A percentile compares a stretch with the other conserved stretches of the same genome.
Conservation (phyloP, 35 echinoderm and acorn worm species). For the Anneissia japonica region DNA sequence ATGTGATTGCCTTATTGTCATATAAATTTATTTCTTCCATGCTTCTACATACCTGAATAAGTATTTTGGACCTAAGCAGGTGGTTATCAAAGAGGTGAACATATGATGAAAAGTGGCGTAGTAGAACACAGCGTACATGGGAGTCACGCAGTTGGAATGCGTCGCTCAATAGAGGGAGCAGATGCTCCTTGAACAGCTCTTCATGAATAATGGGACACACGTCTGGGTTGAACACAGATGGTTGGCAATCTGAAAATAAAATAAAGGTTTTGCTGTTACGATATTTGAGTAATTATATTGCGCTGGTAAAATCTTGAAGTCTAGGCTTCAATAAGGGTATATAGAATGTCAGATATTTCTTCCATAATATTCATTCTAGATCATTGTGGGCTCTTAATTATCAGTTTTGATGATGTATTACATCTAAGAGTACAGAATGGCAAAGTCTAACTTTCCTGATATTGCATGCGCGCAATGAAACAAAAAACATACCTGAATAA, state of each 20-base stretch:
- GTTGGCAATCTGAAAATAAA: constrained; percentile 22
- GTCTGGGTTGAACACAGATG: constrained; percentile 39
- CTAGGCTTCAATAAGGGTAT: background rate
- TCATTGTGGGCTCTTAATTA: no score
- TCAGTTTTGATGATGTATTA: no score
- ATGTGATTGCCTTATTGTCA: no score
- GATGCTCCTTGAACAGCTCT: constrained; percentile 67
- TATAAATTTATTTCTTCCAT: no score
- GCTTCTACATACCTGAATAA: constrained; percentile 65
- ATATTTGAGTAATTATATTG: background rate
- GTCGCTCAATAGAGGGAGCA: constrained; percentile 59
- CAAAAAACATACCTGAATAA: no score
- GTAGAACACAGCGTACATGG: constrained; percentile 70
- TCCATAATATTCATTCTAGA: no score
- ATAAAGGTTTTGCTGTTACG: background rate
- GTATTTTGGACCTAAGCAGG: constrained; percentile 41
- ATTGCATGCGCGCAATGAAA: no score
- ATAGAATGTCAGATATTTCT: background rate
- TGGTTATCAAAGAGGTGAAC: constrained; percentile 70
- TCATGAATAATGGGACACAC: constrained; percentile 70
- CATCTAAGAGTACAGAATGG: no score
- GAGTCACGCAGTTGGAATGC: constrained; percentile 79
- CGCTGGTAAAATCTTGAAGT: background rate
- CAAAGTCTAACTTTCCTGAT: no score
- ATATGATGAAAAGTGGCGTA: constrained; percentile 67